Conservation (phyloP, 2,113 vertebrate genomes). For the Rafetus swinhoei region DNA sequence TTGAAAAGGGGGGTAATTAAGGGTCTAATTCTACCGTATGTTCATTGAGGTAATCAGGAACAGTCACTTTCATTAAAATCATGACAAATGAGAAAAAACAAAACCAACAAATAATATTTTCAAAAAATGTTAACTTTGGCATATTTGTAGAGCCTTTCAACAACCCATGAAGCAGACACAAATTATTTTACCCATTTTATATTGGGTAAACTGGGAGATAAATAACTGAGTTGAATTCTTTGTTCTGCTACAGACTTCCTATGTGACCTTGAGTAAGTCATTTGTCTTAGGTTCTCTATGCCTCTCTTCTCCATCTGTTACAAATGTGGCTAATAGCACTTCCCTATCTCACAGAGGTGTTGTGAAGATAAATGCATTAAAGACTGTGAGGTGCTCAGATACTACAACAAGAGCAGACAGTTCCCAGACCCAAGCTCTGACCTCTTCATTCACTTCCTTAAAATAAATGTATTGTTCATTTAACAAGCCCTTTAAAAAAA, state of each 20-base stretch:
- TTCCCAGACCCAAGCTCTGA: background rate
- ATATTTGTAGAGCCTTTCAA: background rate
- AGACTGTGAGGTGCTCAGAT: background rate
- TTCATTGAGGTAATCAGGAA: background rate
- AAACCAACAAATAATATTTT: background rate
- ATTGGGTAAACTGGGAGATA: background rate
- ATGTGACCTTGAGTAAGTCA: background rate
- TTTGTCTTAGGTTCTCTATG: background rate
- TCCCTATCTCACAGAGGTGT: background rate
- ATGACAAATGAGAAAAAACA: background rate
- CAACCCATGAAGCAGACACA: background rate
- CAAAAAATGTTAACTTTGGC: background rate
- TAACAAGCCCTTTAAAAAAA: background rate
- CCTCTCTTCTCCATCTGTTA: background rate
- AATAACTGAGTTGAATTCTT: background rate
- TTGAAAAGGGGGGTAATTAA: rapidly evolving
- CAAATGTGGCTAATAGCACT: background rate
- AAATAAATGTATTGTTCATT: background rate
- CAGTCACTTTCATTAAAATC: background rate
- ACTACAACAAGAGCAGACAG: background rate
- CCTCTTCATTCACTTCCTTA: background rate
- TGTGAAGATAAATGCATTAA: background rate
- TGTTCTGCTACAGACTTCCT: background rate
- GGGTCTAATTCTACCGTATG: background rate
- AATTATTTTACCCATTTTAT: background rate